phyloP scores from a whole-genome alignment of 1,140 invertebrate species.

The Glossosoma conforme region DNA sequence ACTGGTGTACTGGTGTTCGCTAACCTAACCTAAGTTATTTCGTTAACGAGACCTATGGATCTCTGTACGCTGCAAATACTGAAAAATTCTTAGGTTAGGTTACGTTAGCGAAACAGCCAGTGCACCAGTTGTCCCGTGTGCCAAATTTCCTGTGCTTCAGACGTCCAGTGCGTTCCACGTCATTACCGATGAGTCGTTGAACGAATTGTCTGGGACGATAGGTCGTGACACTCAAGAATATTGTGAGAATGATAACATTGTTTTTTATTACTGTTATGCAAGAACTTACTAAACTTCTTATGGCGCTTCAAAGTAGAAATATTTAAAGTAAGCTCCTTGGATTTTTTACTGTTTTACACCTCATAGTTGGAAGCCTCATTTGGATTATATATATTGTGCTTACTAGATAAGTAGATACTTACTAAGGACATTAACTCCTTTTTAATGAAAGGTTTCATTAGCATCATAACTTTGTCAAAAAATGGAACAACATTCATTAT shows the following conservation, averaged over 20 bases:
- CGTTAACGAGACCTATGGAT: too few species aligned
- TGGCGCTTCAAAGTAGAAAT: not conserved
- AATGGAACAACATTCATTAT: conserved; percentile 22
- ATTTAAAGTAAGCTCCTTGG: not conserved
- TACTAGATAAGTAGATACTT: too few species aligned
- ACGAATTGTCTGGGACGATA: too few species aligned
- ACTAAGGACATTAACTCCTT: conserved; percentile 23
- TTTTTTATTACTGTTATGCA: not conserved
- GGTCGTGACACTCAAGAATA: conserved; percentile 3
- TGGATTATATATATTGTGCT: conserved; percentile 36
- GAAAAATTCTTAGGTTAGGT: too few species aligned
- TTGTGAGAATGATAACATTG: not conserved
- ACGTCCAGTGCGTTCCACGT: too few species aligned
- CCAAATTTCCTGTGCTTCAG: too few species aligned
- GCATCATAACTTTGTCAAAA: conserved; percentile 25
- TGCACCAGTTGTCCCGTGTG: too few species aligned
- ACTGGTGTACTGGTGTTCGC: too few species aligned
- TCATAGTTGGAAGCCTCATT: conserved; percentile 38
- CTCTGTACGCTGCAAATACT: too few species aligned
- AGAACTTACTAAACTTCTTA: not conserved
- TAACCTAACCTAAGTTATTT: too few species aligned
- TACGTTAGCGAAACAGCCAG: too few species aligned
- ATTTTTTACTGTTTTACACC: conserved; percentile 18
- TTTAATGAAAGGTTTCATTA: conserved; percentile 24
- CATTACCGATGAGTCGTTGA: too few species aligned